These are phyloP conservation scores for Habropoda laboriosa DNA, from an alignment of 1,140 invertebrate species.

Conservation along the genomic window DNA sequence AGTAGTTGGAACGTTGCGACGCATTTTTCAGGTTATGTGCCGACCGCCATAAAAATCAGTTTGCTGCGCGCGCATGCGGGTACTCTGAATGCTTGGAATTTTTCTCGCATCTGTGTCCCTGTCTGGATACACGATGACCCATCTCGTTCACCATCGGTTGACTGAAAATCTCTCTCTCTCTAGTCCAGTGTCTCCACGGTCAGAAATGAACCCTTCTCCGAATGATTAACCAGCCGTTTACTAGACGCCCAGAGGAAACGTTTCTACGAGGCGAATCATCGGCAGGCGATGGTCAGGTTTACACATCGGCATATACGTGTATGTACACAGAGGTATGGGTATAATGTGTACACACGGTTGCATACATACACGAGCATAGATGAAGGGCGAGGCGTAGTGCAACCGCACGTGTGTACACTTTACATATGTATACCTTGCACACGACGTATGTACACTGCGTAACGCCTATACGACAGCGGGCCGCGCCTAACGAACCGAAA, in stretches of 20 bases:
- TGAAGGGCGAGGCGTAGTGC: constrained; percentile 18
- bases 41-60: not conserved
- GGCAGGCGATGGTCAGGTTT: constrained; percentile 2
- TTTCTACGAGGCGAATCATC: constrained; percentile 35
- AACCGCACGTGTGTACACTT: constrained; percentile 50
- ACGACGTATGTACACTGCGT: constrained; percentile 56
- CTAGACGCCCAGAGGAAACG: constrained; percentile 19
- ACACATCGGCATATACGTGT: not conserved
- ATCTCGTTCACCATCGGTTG: not conserved
- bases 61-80: not conserved
- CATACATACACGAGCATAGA: not conserved
- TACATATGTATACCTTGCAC: constrained; percentile 54
- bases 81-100: constrained; percentile 30
- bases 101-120: constrained; percentile 41
- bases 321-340: not conserved
- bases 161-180: too few relatives aligned
- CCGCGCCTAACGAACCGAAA: constrained; percentile 74
- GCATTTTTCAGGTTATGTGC: not conserved
- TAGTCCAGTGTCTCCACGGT: not conserved
- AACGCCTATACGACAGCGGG: constrained; percentile 58
- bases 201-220: constrained; percentile 41
- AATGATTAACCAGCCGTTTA: not conserved
- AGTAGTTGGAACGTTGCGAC: too few relatives aligned
- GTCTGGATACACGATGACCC: not conserved
- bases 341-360: not conserved